Evolutionary conservation across 2,797 vertebrate genomes (phyloP), one percentile per base, ranked within the genome.

Genomic region (Characodon lateralis): DNA sequence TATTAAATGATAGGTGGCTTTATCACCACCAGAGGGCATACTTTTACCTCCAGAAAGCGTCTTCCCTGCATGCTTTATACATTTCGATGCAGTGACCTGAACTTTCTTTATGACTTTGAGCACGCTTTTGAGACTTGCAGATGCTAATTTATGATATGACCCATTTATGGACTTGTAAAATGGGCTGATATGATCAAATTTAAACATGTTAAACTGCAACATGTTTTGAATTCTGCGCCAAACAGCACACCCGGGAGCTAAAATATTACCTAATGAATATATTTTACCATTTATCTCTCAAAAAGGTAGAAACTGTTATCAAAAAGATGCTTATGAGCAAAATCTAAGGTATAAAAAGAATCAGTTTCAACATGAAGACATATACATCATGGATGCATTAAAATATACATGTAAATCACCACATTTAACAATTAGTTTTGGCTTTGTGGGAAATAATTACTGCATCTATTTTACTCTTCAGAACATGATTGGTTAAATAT

Each of bases 11-110:
- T 28, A 28, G 18, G 8, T 9, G 35, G 35, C 7, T 1, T 35
- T 10, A 39, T 65, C 28, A 35, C 70, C 79, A 73, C 68, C 31
- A 73, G 74, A 69, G 71, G 71, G 74, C 74, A 72, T 61, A 77
- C n/a, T 51, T n/a, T 26, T 2, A 3, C 16, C 24, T 61, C 22
- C 28, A 51, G 28, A 71, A 39, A 20, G 65, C 18, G 2, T 56
- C 14, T 46, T 26, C 26, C 16, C 48, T 51, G 20, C 51, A 71
- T 48, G 59, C 6, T 48, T 50, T 63, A 7, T 6, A 24, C 3
- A 13, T 43, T 63, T 68, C 13, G 10, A 10, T 13, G 4, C 55
- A 56, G 55, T 56, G 24, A 56, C 24, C 39, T 68, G 39, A 68
- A 24, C 22, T 24, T 66, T 43, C 22, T 41, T 16, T 0, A 26